Base-by-base conservation (phyloP, 1,140 invertebrate genomes). In the Pectinophora gossypiella region DNA sequence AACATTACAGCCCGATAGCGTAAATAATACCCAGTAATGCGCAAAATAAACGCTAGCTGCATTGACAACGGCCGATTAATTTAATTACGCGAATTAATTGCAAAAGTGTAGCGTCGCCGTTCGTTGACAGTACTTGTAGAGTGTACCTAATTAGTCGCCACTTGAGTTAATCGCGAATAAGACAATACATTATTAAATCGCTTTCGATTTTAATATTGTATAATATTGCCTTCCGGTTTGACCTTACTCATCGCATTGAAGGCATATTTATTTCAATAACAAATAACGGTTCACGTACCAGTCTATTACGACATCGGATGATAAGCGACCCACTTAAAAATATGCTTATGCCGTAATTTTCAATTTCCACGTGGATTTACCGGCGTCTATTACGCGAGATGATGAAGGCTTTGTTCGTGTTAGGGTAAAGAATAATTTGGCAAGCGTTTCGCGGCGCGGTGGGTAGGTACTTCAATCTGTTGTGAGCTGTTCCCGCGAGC, bases 341-440 rank as follows among this genome's bases (percentile, higher is more conserved):
- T 47, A 20, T 54, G 19, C 49, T 32, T 23, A 22, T 16, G 21
- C 36, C 50, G 56, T 62, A 61, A 65, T 65, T 65, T 62, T 56
- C 63, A 65, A 65, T 67, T 60, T 67, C 56, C 57, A 51, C 53
- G 56, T 62, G 54, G 43, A 62, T 67, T 60, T 58, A 60, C 59
- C 44, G 55, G 50, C 48, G 50, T 59, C 54, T 61, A 61, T 61
- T 61, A 57, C 61, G 47, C 46, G 42, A 21, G 44, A 57, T 53
- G 57, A 67, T 67, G 57, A 61, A 61, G 51, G 58, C 54, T 61
- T 64, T 67, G 58, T 63, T 64, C 53, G 48, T 58, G 57, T 62
- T 59, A 59, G 56, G 54, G 60, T 58, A 59, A 63, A 67, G 35
- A 50, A 50, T 50, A 50, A 50, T 50, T 50, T 50, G 36, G 36